These are phyloP conservation scores for Variabilichromis moorii DNA, from an alignment of 2,113 vertebrate species.

Conservation along the genomic window DNA sequence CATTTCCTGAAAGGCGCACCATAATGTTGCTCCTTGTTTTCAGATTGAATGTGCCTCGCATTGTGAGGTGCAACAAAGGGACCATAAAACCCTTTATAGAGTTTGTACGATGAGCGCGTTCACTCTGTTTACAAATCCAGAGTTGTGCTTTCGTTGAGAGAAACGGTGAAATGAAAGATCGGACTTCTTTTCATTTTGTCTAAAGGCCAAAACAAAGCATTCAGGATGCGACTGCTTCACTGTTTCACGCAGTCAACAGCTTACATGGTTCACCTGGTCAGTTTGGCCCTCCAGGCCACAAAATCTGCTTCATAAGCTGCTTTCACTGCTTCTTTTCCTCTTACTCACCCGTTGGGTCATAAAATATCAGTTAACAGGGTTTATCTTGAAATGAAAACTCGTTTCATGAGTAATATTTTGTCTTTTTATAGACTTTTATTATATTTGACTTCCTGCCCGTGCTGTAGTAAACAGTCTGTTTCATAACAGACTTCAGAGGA, in stretches of 20 bases:
- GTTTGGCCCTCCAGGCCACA: background rate
- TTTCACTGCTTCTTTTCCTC: background rate
- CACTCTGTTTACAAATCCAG: background rate
- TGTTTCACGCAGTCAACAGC: background rate
- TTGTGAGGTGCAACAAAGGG: background rate
- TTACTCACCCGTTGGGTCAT: background rate
- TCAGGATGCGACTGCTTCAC: fast-evolving
- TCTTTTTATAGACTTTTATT: background rate
- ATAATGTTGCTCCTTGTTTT: background rate
- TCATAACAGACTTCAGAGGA: background rate
- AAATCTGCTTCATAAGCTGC: background rate
- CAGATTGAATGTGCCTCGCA: background rate
- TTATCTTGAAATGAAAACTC: background rate
- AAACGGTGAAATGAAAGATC: background rate
- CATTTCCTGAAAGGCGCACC: background rate
- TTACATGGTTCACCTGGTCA: background rate
- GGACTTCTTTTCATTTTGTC: fast-evolving
- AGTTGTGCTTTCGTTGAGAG: background rate
- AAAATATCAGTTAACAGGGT: background rate
- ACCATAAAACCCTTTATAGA: background rate
- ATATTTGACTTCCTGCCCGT: background rate
- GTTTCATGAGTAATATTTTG: background rate
- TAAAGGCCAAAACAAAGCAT: background rate
- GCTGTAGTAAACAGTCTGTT: background rate
- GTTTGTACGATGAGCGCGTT: background rate